Conservation (phyloP, 2,113 vertebrate species). For the Nematolebias whitei region DNA sequence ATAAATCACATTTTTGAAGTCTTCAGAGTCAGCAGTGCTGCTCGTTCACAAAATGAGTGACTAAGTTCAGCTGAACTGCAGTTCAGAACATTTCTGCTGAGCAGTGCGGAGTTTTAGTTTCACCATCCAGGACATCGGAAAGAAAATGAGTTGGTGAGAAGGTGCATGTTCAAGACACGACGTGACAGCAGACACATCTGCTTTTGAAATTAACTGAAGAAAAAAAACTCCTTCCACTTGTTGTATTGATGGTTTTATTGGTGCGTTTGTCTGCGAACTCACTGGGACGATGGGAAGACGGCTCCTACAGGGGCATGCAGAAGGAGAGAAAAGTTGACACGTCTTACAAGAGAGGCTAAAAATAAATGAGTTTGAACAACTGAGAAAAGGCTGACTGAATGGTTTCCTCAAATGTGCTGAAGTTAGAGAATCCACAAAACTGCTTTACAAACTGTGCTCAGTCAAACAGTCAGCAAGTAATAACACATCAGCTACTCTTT, state of each 20-base stretch:
- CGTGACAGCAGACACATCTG: neutral
- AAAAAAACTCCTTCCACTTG: neutral
- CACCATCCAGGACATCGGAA: neutral
- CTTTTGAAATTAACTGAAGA: slow-evolving; percentile 2
- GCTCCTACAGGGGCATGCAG: slow-evolving; percentile 79
- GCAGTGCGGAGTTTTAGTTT: neutral
- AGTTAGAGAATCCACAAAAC: neutral
- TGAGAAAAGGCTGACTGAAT: rapidly evolving
- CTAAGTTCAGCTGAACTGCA: neutral
- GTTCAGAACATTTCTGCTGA: slow-evolving; percentile 12
- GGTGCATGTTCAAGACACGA: neutral
- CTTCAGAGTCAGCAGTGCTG: neutral
- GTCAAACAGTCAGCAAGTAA: neutral
- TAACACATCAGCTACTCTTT: slow-evolving; percentile 4
- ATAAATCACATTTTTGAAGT: neutral
- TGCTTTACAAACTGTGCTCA: neutral
- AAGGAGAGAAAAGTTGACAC: neutral
- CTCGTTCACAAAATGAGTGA: neutral
- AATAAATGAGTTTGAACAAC: neutral
- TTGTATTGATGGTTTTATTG: neutral
- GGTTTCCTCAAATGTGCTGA: neutral
- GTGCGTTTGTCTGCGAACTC: no score
- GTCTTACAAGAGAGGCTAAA: no score
- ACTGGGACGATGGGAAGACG: slow-evolving; percentile 77
- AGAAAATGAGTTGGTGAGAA: neutral